Evolutionary conservation across 2,113 vertebrate genomes (phyloP).

Genomic region (Psilopsiagon aurifrons): DNA sequence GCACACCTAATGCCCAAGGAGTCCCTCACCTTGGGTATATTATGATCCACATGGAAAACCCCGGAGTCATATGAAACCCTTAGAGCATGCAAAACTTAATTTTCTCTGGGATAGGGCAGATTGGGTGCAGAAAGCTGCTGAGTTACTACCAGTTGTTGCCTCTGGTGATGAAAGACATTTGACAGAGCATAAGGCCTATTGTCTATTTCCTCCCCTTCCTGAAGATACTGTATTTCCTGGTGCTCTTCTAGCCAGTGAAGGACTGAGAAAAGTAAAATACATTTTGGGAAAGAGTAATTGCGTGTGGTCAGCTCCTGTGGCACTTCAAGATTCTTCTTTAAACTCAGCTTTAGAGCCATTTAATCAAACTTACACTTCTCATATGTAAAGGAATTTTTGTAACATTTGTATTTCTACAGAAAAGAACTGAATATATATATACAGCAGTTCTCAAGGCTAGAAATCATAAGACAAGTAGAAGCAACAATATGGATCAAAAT

Average conservation of each 20-base stretch:
- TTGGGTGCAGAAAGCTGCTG: neutral
- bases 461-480: slow-evolving; percentile 1
- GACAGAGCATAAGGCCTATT: neutral
- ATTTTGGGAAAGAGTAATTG: neutral
- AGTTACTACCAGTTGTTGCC: neutral
- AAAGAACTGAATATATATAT: neutral
- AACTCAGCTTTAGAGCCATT: neutral
- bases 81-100: neutral
- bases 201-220: neutral
- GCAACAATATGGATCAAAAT: neutral
- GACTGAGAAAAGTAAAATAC: neutral
- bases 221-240: neutral
- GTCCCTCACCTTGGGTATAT: rapidly evolving
- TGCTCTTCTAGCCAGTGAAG: neutral
- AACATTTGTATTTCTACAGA: neutral
- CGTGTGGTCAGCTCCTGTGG: neutral
- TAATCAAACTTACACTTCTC: neutral
- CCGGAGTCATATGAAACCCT: neutral
- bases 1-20: neutral
- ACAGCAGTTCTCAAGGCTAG: neutral
- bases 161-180: neutral
- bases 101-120: neutral
- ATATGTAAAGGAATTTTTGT: neutral
- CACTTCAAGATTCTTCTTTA: neutral
- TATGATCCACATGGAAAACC: neutral